Base-by-base conservation (phyloP, 2,113 vertebrate species). In the Miniopterus natalensis region DNA sequence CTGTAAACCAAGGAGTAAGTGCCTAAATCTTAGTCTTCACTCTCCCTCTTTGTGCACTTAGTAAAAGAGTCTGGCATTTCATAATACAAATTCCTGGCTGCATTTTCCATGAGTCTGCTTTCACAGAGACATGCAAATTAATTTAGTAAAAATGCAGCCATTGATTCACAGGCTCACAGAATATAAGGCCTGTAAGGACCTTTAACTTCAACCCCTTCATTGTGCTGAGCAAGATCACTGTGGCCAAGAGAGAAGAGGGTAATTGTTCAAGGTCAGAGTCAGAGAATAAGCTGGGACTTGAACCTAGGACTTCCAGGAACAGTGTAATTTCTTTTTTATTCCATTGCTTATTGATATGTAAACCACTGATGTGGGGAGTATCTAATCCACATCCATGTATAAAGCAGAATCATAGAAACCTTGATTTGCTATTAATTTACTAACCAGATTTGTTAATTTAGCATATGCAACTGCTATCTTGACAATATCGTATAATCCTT, bases 61-160 rank as follows among this genome's bases (percentile, higher is more conserved):
- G 45, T 73, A 78, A n/a, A 85, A 88, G 20, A 86, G 6, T 27
- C 63, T 95, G 14, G 9, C 49, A 85, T 71, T 96, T 88, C 29
- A 93, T 36, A 92, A 89, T 73, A 10, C n/a, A 95, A 89, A 87
- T 92, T 89, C 36, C 9, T 83, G 53, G 59, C 20, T 96, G 18
- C 25, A 77, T 61, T 92, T 96, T 96, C 51, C 5, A 61, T 1
- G 20, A 79, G 17, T 96, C 2, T 88, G 21, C 17, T 80, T 95
- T 85, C 21, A 81, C 31, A 92, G 73, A 94, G 17, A 91, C 49
- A 5, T 40, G 14, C 31, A 85, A 86, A 92, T 77, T 89, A 42
- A 74, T 61, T 94, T 83, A 81, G 42, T 85, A 18, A 66, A 93
- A 96, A 92, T 73, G 21, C 8, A 84, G 40, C 27, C 15, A 36